These are phyloP conservation scores for Nymphalis urticae DNA, from an alignment of 2,888 invertebrate genomes.

Conservation along the genomic window DNA sequence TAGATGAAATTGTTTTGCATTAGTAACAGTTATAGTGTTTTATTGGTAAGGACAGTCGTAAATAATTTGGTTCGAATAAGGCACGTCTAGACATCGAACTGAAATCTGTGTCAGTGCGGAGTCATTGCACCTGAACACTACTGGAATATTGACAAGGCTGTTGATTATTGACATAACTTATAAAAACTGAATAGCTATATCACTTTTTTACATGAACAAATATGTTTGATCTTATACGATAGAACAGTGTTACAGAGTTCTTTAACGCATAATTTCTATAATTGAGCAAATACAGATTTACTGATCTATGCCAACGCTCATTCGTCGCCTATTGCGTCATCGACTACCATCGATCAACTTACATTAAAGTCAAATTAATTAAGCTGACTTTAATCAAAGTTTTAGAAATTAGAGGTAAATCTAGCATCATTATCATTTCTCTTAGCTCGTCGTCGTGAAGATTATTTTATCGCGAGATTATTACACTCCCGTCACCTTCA, in stretches of 20 bases:
- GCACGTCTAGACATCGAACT: constrained; percentile 56
- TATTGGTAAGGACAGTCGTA: constrained; percentile 43
- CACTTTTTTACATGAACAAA: background rate
- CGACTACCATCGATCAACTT: too few species aligned
- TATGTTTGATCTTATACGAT: background rate
- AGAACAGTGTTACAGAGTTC: background rate
- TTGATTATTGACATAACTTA: constrained; percentile 16
- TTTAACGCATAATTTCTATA: background rate
- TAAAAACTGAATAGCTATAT: constrained; percentile 2
- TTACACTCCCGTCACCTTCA: too few species aligned
- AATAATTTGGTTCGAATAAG: constrained; percentile 42
- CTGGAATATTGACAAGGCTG: constrained; percentile 50
- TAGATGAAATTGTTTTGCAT: constrained; percentile 19
- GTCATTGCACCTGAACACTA: constrained; percentile 60
- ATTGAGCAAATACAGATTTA: background rate
- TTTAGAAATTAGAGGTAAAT: too few species aligned
- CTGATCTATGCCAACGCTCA: background rate
- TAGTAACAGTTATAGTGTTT: constrained; percentile 36
- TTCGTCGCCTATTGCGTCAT: too few species aligned
- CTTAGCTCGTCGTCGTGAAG: too few species aligned
- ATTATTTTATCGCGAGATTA: too few species aligned
- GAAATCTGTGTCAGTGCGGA: constrained; percentile 49
- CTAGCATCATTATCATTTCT: too few species aligned
- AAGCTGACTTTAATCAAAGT: too few species aligned
- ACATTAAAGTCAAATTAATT: too few species aligned